Evolutionary conservation across 2,888 invertebrate genomes (phyloP), one percentile per base, ranked within the genome.

Genomic region (Philereme vetulata): DNA sequence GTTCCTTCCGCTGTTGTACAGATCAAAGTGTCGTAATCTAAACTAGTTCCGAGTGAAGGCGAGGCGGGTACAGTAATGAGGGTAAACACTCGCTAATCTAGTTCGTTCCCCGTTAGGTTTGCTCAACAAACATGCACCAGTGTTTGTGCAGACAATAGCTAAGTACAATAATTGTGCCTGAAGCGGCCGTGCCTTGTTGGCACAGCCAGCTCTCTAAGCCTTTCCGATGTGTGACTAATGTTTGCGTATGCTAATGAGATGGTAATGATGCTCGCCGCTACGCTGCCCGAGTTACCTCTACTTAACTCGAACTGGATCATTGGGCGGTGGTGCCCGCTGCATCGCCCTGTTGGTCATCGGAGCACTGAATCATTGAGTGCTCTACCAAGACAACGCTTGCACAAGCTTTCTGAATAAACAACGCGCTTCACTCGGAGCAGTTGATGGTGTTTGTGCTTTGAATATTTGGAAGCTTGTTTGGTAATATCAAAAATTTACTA

Each of bases 181-280:
- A 82, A 88, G 86, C 81, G 79, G 77, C 72, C 78, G 75, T 76
- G 78, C 77, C 82, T 78, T 87, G 88, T 87, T 88, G 83, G 85
- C 77, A 80, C 80, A 84, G 78, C 78, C 85, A 80, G 76, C 81
- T 79, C 83, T 80, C 83, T 88, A 84, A 89, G 85, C 88, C 87
- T 82, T 82, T 82, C 81, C 85, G 78, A 84, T 82, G 83, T 83
- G 83, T 85, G 86, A 88, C 86, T 85, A 87, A 87, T 89, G 88
- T 90, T 91, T 88, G 88, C 66, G 54, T 90, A 92, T 91, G 91
- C 70, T 91, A 90, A 92, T 90, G 82, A 88, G 77, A 90, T 92
- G 91, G 80, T 90, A 91, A 92, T 90, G 80, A 82, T 72, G 72
- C 77, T 60, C 64, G 60, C 67, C 65, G 62, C 59, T 56, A 57